A percentile compares a stretch with the other conserved stretches of the same genome.
phyloP scores from a whole-genome alignment of 2,888 invertebrate species.

The Myopa testacea region DNA sequence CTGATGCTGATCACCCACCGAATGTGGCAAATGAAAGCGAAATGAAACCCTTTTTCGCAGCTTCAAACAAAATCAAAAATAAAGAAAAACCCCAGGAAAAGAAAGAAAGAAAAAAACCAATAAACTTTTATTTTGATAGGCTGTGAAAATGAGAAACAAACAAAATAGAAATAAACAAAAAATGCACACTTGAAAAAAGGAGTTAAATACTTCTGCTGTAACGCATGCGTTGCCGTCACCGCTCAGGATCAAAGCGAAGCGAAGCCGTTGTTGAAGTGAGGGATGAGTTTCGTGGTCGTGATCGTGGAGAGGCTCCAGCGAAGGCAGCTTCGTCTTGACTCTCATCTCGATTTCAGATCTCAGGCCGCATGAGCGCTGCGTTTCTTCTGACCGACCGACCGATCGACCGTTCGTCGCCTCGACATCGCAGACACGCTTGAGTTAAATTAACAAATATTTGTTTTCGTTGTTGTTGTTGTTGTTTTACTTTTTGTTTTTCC shows the following conservation, averaged over 20 bases:
- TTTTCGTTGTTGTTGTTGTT: too few relatives aligned
- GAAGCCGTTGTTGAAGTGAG: not conserved
- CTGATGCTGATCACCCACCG: constrained; percentile 2
- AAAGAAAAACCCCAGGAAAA: not conserved
- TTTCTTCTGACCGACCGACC: too few relatives aligned
- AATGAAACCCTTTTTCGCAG: constrained; percentile 45
- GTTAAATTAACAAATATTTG: too few relatives aligned
- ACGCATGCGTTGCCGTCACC: constrained; percentile 36
- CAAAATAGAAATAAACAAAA: not conserved
- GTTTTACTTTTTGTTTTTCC: too few relatives aligned
- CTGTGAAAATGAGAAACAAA: constrained; percentile 2
- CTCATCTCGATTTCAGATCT: not conserved
- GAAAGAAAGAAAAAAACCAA: constrained; percentile 52
- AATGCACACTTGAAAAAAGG: constrained; percentile 19
- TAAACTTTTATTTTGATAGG: not conserved
- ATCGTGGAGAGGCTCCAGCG: not conserved
- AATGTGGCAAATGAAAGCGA: constrained; percentile 58
- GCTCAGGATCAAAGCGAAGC: constrained; percentile 20
- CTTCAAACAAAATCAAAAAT: not conserved
- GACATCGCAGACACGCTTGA: too few relatives aligned
- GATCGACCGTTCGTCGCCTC: too few relatives aligned
- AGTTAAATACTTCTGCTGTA: constrained; percentile 60
- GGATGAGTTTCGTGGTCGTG: too few relatives aligned
- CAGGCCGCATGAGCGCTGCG: constrained; percentile 17
- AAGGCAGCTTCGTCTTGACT: constrained; percentile 3